phyloP scores from a whole-genome alignment of 64 coral and sea anemone genomes.

The Actinia tenebrosa region DNA sequence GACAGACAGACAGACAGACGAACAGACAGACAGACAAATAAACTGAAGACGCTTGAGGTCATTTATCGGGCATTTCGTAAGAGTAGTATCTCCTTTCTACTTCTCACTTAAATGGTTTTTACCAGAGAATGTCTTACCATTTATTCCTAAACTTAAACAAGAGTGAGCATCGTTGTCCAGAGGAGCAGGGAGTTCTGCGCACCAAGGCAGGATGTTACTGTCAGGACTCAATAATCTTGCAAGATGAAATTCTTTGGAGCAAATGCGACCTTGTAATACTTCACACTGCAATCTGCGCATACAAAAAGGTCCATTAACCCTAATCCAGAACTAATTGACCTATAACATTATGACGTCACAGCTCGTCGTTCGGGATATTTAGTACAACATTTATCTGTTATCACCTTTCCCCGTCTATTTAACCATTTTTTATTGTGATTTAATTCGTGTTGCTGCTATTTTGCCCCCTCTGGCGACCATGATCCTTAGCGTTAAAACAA shows the following conservation, averaged over 20 bases:
- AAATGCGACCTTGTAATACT: conserved; percentile 52
- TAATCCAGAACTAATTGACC: too few relatives aligned
- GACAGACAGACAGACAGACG: neutral
- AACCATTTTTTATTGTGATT: too few relatives aligned
- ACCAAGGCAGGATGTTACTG: conserved; percentile 45
- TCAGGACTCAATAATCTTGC: conserved; percentile 38
- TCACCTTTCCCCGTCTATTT: too few relatives aligned
- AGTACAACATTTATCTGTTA: too few relatives aligned
- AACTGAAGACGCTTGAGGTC: neutral
- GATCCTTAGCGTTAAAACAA: too few relatives aligned
- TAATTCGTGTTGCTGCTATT: too few relatives aligned
- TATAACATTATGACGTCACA: too few relatives aligned
- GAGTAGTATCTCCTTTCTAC: too few relatives aligned
- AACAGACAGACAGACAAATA: too few relatives aligned
- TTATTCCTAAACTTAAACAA: neutral
- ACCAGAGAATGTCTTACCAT: neutral
- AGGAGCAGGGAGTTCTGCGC: conserved; percentile 22
- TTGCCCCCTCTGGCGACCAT: too few relatives aligned
- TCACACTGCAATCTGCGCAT: conserved; percentile 43
- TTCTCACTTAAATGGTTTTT: too few relatives aligned
- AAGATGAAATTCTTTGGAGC: conserved; percentile 76
- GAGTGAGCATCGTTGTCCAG: neutral
- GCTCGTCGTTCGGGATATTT: too few relatives aligned
- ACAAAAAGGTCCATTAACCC: neutral
- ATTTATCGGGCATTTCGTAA: neutral